Evolutionary conservation across 2,797 vertebrate genomes (phyloP).

Genomic region (Phoeniculus purpureus): DNA sequence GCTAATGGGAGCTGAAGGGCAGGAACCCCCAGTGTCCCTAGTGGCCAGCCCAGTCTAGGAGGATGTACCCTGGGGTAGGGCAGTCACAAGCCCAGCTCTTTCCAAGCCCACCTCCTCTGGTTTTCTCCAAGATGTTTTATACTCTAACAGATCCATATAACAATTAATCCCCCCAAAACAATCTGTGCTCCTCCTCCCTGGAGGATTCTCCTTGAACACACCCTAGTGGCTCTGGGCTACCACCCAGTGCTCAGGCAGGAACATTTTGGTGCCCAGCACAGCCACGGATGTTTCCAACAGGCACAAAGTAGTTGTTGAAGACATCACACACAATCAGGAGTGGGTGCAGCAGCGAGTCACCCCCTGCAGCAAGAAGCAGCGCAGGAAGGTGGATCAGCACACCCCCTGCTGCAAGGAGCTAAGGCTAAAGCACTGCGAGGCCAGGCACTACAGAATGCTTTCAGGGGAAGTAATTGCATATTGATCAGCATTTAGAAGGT

Average conservation of each 20-base stretch:
- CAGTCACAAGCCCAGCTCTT: background rate
- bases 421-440: slow-evolving; percentile 35
- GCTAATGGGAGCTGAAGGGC: background rate
- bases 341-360: rapidly evolving
- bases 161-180: background rate
- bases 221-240: background rate
- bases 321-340: rapidly evolving
- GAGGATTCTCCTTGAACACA: background rate
- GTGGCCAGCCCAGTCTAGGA: background rate
- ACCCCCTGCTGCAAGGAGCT: background rate
- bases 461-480: slow-evolving; percentile 79
- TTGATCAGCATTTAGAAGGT: slow-evolving; percentile 80
- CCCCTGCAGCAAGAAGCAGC: rapidly evolving
- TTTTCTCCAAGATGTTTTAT: background rate
- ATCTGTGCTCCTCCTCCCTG: background rate
- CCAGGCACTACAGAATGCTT: slow-evolving; percentile 69
- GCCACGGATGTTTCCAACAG: rapidly evolving
- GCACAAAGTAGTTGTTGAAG: rapidly evolving
- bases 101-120: background rate
- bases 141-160: background rate
- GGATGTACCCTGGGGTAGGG: background rate
- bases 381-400: background rate
- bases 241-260: rapidly evolving
- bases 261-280: background rate
- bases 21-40: background rate